Conservation (phyloP, 2,113 vertebrate genomes). For the Eonycteris spelaea region DNA sequence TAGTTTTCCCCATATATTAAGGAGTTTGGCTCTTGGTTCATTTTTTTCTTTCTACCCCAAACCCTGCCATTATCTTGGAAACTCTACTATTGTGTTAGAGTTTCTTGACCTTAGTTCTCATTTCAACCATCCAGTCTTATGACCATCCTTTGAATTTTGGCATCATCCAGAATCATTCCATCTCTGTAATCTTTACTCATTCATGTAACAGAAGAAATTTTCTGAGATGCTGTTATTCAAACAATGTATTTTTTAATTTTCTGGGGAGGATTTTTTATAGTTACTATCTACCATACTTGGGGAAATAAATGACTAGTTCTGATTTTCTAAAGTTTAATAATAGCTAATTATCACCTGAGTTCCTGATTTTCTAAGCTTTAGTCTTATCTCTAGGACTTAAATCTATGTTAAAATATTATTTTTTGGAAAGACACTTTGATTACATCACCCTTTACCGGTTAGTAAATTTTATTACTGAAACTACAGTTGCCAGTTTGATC, state of each 20-base stretch:
- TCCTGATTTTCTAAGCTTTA: not conserved
- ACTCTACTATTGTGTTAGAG: not conserved
- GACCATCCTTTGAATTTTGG: not conserved
- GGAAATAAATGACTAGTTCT: not conserved
- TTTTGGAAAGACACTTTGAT: not conserved
- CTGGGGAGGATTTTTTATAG: not conserved
- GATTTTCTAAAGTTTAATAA: not conserved
- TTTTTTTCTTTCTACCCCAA: not conserved
- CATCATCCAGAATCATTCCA: not conserved
- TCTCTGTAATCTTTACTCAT: not conserved
- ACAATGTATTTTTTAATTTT: not conserved
- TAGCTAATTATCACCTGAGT: not conserved
- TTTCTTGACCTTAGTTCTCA: not conserved
- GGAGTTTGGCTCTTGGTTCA: not conserved
- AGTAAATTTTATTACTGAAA: slow-evolving; percentile 30
- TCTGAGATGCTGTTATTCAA: not conserved
- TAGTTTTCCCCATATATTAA: not conserved
- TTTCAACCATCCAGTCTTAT: not conserved
- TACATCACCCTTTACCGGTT: not conserved
- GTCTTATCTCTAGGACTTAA: not conserved
- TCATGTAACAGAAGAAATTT: not conserved
- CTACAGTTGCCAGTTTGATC: not conserved
- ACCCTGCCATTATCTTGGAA: not conserved
- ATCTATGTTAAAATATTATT: not conserved
- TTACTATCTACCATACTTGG: not conserved